A percentile compares a stretch with the other conserved stretches of the same genome.
These are phyloP conservation scores for Drosophila atripex DNA, from an alignment of 2,888 invertebrate genomes.

Conservation along the genomic window DNA sequence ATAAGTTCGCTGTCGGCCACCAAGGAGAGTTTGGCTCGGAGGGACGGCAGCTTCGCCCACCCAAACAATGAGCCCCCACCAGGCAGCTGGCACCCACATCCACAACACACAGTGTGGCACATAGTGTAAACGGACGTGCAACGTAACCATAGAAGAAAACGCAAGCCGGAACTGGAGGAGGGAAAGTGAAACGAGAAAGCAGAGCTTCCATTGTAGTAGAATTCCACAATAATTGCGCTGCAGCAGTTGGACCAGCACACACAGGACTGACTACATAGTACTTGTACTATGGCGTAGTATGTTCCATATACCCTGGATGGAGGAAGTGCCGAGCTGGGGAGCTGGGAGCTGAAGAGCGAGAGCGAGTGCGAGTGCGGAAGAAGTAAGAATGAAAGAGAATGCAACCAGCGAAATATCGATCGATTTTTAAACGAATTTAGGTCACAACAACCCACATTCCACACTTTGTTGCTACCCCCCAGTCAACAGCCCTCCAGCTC, in stretches of 20 bases:
- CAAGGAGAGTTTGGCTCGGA: conserved; percentile 31
- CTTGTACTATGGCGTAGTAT: conserved; percentile 62
- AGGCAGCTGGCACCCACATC: conserved; percentile 17
- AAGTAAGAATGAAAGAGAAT: conserved; percentile 29
- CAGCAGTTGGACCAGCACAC: conserved; percentile 44
- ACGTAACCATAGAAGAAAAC: conserved; percentile 56
- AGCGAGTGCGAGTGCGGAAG: conserved; percentile 5
- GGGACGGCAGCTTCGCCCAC: conserved; percentile 27
- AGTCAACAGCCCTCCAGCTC: not conserved
- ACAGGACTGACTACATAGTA: conserved; percentile 13
- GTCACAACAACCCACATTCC: conserved; percentile 51
- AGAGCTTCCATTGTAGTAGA: conserved; percentile 73
- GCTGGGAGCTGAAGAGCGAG: not conserved
- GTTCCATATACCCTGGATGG: conserved; percentile 68
- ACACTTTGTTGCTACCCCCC: conserved; percentile 2
- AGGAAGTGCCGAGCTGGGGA: conserved; percentile 2
- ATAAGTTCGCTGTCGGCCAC: conserved; percentile 68
- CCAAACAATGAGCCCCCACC: conserved; percentile 56
- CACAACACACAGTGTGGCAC: conserved; percentile 4
- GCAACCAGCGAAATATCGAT: conserved; percentile 65
- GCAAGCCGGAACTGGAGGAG: conserved; percentile 27
- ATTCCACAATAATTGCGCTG: conserved; percentile 74
- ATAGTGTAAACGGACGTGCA: conserved; percentile 39
- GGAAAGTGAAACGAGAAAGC: conserved; percentile 11
- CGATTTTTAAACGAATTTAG: conserved; percentile 79